phyloP scores from a whole-genome alignment of 2,797 vertebrate species.

The Hafferia zeledoni region DNA sequence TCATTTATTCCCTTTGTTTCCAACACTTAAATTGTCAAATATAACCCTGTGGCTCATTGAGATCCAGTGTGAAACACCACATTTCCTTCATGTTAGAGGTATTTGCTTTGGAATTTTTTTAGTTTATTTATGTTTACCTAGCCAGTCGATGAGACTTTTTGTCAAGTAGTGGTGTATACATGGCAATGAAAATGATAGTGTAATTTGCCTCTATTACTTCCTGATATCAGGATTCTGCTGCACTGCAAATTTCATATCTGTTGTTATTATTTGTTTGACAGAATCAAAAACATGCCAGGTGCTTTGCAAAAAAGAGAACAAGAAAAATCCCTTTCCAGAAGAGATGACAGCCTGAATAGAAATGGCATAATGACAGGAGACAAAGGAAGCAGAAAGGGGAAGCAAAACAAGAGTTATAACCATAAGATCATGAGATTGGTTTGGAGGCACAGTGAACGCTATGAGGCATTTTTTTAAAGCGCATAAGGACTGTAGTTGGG shows the following conservation, averaged over 20 bases:
- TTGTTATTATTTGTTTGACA: constrained; percentile 74
- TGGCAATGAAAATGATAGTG: constrained; percentile 50
- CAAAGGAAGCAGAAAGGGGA: constrained; percentile 69
- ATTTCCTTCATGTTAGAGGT: constrained; percentile 12
- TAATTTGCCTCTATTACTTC: constrained; percentile 67
- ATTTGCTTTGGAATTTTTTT: constrained; percentile 9
- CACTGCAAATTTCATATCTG: constrained; percentile 68
- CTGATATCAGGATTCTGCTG: constrained; percentile 61
- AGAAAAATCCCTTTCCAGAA: constrained; percentile 67
- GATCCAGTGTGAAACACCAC: background rate
- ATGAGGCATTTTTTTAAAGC: constrained; percentile 70
- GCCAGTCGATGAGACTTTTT: constrained; percentile 5
- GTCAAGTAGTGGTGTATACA: constrained; percentile 18
- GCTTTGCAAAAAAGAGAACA: constrained; percentile 70
- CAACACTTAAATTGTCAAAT: background rate
- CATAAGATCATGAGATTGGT: constrained; percentile 70
- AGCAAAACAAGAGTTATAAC: constrained; percentile 70
- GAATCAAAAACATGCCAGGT: constrained; percentile 71
- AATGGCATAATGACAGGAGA: constrained; percentile 63
- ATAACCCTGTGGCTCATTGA: background rate
- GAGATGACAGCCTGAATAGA: constrained; percentile 70
- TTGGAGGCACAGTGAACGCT: constrained; percentile 71
- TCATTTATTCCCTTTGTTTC: constrained; percentile 30
- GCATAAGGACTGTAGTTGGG: constrained; percentile 63
- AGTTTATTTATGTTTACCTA: constrained; percentile 40